These are phyloP conservation scores for Drosophila seguyi DNA, from an alignment of 1,140 invertebrate genomes.

Conservation along the genomic window DNA sequence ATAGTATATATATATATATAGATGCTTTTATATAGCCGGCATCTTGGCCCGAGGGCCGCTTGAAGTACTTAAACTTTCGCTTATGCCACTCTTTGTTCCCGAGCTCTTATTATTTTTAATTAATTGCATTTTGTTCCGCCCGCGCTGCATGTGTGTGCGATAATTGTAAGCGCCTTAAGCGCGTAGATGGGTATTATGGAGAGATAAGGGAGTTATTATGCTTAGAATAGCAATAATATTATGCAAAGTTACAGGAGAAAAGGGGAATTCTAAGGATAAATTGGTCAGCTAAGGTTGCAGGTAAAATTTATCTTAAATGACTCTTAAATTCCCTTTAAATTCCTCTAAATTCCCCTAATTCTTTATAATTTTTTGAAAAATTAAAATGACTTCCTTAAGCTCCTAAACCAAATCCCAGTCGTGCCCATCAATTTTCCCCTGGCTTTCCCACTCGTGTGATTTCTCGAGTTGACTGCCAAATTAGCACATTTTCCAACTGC, in stretches of 20 bases:
- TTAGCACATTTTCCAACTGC: constrained; percentile 57
- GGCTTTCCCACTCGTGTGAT: constrained; percentile 24
- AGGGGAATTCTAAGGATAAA: neutral
- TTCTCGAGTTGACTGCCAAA: constrained; percentile 40
- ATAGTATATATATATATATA: neutral
- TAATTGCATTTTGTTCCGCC: constrained; percentile 53
- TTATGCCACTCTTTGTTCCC: constrained; percentile 37
- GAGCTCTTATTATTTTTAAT: constrained; percentile 64
- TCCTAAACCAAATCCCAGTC: constrained; percentile 8
- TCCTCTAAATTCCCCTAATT: too few species aligned
- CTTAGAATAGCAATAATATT: constrained; percentile 13
- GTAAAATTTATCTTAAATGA: neutral
- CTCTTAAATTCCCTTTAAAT: neutral
- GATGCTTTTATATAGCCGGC: neutral
- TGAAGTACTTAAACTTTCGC: constrained; percentile 47
- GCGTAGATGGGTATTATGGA: constrained; percentile 14
- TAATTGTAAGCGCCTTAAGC: constrained; percentile 52
- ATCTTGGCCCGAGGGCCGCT: constrained; percentile 34
- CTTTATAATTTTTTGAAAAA: neutral
- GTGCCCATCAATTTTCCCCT: constrained; percentile 16
- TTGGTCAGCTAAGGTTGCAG: neutral
- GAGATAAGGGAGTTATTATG: constrained; percentile 13
- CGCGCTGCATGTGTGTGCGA: constrained; percentile 24
- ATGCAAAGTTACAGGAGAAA: neutral
- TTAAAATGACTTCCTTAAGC: neutral